Evolutionary conservation across 2,113 vertebrate genomes (phyloP), one percentile per base, ranked within the genome.

Genomic region (Trogon melanurus): DNA sequence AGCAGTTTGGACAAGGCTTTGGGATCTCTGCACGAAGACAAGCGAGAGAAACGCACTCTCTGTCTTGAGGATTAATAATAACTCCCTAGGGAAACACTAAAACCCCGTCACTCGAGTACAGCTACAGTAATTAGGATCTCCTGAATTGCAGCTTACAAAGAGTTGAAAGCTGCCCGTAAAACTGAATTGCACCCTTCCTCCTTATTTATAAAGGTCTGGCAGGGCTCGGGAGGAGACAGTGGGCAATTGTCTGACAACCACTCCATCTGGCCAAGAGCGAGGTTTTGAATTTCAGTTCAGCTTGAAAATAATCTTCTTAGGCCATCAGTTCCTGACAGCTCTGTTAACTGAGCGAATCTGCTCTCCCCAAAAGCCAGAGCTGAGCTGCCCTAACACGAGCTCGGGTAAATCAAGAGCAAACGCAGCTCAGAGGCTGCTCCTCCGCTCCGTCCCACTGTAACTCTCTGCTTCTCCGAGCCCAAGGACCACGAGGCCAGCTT

Each of bases 271-370:
- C 85, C 82, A n/a, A 34, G 70, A 70, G 85, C 71, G 85, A 88
- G 90, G 88, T 84, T 85, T 94, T 91, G 76, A 83, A 76, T 95
- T 97, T 91, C 95, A 84, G 70, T 73, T 78, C 73, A 78, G 89
- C 86, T 90, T 87, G 80, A 73, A 91, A 84, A 88, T 85, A 96
- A 96, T 92, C 94, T 92, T 57, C 89, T 89, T 54, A 94, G 83
- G 79, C 91, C 80, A 64, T 74, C 83, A 64, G 94, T 10, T 93
- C 78, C 83, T 57, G 83, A 69, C 91, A 92, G 84, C 89, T 91
- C 91, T 30, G 69, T 60, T 79, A 84, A 75, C 72, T 10, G 60
- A 79, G 91, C 14, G 61, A 74, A 82, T 74, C 79, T 48, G 79
- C 78, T 38, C 70, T 4, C 83, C 71, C 80, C 67, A 32, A 65